Conservation (phyloP, 2,797 vertebrate genomes). For the Esox masquinongy region DNA sequence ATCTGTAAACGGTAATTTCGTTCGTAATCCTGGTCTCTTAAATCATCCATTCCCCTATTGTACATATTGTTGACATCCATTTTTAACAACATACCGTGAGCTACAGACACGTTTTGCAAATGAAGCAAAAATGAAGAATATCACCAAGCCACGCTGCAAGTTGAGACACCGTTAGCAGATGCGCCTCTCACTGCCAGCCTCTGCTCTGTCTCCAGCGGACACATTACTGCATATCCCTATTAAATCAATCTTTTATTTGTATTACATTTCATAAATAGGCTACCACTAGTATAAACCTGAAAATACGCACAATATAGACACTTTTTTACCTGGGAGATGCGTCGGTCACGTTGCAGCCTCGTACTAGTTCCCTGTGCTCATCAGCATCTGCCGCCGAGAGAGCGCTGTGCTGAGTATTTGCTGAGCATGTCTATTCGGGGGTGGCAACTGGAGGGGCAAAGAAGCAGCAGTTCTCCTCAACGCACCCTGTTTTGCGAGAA, state of each 20-base stretch:
- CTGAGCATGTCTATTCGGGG: slow-evolving; percentile 11
- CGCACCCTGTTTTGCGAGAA: background rate
- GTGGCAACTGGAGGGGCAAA: slow-evolving; percentile 5
- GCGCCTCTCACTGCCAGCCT: background rate
- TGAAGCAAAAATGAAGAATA: background rate
- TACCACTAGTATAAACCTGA: no score
- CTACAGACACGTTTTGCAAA: background rate
- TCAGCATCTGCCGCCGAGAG: background rate
- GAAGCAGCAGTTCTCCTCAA: background rate
- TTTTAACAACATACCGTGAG: background rate
- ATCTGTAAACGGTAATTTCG: background rate
- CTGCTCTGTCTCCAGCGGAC: background rate
- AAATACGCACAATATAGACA: slow-evolving; percentile 2
- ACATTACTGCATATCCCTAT: background rate
- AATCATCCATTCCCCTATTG: background rate
- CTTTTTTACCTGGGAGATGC: slow-evolving; percentile 18
- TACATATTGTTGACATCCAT: background rate
- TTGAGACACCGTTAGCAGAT: slow-evolving; percentile 7
- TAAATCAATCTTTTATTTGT: background rate
- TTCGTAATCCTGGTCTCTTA: background rate
- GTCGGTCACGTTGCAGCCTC: slow-evolving; percentile 1
- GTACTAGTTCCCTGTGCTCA: background rate
- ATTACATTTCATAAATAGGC: background rate
- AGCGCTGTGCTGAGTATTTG: background rate
- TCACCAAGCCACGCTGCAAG: slow-evolving; percentile 7